Evolutionary conservation across 2,888 invertebrate genomes (phyloP).

Genomic region (Odontomyia ornata): DNA sequence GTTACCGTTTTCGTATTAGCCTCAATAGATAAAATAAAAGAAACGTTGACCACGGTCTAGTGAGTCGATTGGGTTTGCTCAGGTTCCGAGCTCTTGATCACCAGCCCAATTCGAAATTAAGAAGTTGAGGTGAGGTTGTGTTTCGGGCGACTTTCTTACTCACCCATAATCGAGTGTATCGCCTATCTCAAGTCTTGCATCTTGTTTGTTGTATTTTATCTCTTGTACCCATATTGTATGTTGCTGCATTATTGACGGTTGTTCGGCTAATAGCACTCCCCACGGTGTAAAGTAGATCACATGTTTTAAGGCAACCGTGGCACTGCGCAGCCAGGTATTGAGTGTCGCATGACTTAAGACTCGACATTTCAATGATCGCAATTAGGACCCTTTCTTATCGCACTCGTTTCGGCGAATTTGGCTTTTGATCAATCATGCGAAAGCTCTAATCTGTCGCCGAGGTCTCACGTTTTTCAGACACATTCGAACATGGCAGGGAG

Average conservation of each 20-base stretch:
- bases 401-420: conserved; percentile 32
- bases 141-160: conserved; percentile 8
- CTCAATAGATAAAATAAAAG: conserved; percentile 42
- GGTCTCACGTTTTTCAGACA: conserved; percentile 25
- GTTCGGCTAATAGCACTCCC: conserved; percentile 38
- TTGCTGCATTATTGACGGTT: conserved; percentile 21
- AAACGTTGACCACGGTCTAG: conserved; percentile 42
- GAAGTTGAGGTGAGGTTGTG: conserved; percentile 42
- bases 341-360: conserved; percentile 23
- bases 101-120: conserved; percentile 34
- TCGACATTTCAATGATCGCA: conserved; percentile 39
- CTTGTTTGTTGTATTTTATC: conserved; percentile 28
- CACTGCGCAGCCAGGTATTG: background rate
- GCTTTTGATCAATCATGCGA: conserved; percentile 44
- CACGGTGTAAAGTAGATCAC: conserved; percentile 45
- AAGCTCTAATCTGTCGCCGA: conserved; percentile 44
- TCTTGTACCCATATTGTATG: conserved; percentile 8
- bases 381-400: conserved; percentile 43
- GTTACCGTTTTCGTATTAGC: conserved; percentile 24
- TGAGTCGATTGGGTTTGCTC: background rate
- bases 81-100: conserved; percentile 19
- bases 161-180: conserved; percentile 6
- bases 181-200: conserved; percentile 19
- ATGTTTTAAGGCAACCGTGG: conserved; percentile 34
- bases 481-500: background rate